Evolutionary conservation across 1,140 invertebrate genomes (phyloP).

Genomic region (Drosophila watanabei): DNA sequence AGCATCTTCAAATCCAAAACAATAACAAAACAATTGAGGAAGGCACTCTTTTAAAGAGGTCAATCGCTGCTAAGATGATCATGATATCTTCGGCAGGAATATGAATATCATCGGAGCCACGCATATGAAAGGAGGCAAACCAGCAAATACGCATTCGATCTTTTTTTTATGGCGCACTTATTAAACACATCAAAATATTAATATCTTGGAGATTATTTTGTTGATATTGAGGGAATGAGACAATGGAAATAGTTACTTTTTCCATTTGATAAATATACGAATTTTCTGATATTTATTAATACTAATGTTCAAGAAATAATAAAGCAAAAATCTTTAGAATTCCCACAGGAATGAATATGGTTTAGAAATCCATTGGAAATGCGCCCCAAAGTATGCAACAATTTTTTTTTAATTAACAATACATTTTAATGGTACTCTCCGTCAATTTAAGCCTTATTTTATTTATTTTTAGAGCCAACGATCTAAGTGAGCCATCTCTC

Average conservation of each 20-base stretch:
- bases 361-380: neutral
- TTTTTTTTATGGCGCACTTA: neutral
- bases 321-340: no score
- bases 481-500: constrained; percentile 14
- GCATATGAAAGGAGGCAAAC: neutral
- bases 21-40: constrained; percentile 35
- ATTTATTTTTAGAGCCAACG: constrained; percentile 3
- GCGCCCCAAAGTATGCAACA: constrained; percentile 2
- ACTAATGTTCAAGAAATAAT: neutral
- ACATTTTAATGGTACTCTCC: neutral
- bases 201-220: neutral
- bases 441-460: neutral
- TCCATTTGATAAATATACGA: neutral
- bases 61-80: neutral
- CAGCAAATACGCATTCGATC: neutral
- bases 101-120: neutral
- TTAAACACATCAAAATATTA: neutral
- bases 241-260: neutral
- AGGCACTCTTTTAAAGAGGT: neutral
- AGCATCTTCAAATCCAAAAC: constrained; percentile 34
- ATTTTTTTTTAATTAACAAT: neutral
- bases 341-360: neutral
- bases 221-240: neutral
- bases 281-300: neutral
- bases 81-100: constrained; percentile 1